A percentile compares a stretch with the other conserved stretches of the same genome.
Evolutionary conservation across 2,888 invertebrate genomes (phyloP).

Genomic region (Temnothorax ravouxi): DNA sequence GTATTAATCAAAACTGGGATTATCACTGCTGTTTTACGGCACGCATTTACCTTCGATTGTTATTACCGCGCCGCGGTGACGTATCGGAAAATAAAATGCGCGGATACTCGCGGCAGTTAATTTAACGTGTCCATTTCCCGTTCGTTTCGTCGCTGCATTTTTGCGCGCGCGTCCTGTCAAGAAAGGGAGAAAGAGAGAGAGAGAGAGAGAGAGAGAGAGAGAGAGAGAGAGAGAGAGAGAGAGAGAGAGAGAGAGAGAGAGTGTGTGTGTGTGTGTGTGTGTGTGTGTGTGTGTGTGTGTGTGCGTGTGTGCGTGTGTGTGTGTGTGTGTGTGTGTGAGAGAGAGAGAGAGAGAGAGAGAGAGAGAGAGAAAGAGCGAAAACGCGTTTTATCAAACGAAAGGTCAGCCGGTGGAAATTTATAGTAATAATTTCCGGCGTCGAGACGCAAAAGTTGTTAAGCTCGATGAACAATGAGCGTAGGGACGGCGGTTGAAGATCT

Average conservation of each 20-base stretch:
- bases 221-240: neutral
- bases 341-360: neutral
- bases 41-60: neutral
- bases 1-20: neutral
- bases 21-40: neutral
- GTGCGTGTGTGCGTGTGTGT: too few species aligned
- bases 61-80: neutral
- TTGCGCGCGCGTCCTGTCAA: neutral
- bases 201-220: neutral
- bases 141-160: slow-evolving; percentile 29
- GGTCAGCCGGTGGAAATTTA: slow-evolving; percentile 49
- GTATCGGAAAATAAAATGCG: slow-evolving; percentile 25
- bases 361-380: neutral
- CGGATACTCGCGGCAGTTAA: neutral
- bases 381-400: slow-evolving; percentile 28
- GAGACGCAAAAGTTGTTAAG: slow-evolving; percentile 22
- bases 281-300: too few species aligned
- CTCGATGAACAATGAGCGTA: neutral
- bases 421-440: slow-evolving; percentile 40
- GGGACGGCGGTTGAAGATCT: neutral
- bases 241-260: neutral
- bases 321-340: neutral
- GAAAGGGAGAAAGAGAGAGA: neutral
- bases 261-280: too few species aligned
- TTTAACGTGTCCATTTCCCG: slow-evolving; percentile 24